These are phyloP conservation scores for Teleogryllus oceanicus DNA, from an alignment of 2,888 invertebrate genomes.

Conservation along the genomic window DNA sequence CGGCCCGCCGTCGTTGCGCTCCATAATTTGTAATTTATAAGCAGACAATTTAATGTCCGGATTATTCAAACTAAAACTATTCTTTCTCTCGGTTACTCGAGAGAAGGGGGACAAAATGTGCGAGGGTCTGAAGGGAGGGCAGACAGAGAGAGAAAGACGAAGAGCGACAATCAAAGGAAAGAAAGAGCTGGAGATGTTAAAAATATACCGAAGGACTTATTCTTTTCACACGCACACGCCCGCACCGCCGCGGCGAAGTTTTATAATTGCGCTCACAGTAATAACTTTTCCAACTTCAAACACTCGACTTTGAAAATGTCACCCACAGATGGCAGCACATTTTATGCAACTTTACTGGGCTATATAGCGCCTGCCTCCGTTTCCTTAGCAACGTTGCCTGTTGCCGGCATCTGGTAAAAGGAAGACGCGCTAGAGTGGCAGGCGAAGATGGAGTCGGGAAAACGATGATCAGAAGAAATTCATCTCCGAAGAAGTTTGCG, in stretches of 20 bases:
- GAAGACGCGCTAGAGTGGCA: background rate
- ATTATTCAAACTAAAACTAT: constrained; percentile 36
- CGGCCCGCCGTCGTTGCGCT: constrained; percentile 28
- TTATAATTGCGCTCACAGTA: constrained; percentile 35
- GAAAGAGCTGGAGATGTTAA: constrained; percentile 20
- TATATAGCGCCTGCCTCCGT: background rate
- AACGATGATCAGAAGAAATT: too few relatives aligned
- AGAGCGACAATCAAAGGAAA: background rate
- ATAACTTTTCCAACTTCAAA: constrained; percentile 32
- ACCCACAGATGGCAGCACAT: constrained; percentile 28
- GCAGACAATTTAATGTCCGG: constrained; percentile 38
- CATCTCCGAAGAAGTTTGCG: too few relatives aligned
- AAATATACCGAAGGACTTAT: constrained; percentile 26
- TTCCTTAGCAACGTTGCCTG: background rate
- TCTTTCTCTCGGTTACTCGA: constrained; percentile 19
- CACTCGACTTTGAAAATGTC: constrained; percentile 27
- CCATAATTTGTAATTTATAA: constrained; percentile 38
- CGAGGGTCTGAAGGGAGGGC: constrained; percentile 25
- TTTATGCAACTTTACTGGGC: constrained; percentile 5
- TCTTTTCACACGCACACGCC: constrained; percentile 23
- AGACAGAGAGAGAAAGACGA: constrained; percentile 26
- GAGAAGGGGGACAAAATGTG: constrained; percentile 24
- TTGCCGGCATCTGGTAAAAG: background rate
- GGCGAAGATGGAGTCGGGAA: background rate
- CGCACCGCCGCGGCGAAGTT: constrained; percentile 27